phyloP scores from a whole-genome alignment of 1,140 invertebrate genomes.

The Sesamia nonagrioides region DNA sequence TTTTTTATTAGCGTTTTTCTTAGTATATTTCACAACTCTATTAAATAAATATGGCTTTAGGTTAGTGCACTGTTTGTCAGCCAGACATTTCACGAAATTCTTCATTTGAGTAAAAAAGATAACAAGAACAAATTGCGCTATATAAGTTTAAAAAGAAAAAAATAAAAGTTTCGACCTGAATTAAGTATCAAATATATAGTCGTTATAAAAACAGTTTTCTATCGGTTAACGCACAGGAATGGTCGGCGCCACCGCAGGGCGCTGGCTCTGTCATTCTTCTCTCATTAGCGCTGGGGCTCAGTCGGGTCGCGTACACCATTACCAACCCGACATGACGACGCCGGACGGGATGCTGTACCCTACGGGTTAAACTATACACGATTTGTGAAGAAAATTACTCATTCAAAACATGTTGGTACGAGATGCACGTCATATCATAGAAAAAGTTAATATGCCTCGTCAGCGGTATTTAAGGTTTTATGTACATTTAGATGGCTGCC shows the following conservation, averaged over 20 bases:
- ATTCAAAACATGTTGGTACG: not conserved
- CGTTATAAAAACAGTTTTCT: slow-evolving; percentile 15
- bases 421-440: not conserved
- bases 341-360: slow-evolving; percentile 30
- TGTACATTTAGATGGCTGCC: not conserved
- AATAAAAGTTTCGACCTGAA: not conserved
- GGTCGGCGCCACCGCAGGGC: slow-evolving; percentile 3
- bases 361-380: slow-evolving; percentile 24
- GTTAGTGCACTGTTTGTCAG: not conserved
- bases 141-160: not conserved
- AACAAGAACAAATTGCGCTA: not conserved
- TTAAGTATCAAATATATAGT: slow-evolving; percentile 1
- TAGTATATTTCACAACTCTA: no score
- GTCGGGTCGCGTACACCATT: slow-evolving; percentile 62
- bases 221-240: not conserved
- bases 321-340: slow-evolving; percentile 58
- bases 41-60: not conserved
- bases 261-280: slow-evolving; percentile 40
- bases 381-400: slow-evolving; percentile 3
- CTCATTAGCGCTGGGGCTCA: slow-evolving; percentile 59
- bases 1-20: no score
- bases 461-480: not conserved
- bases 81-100: not conserved
- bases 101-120: not conserved
- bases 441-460: not conserved